Conservation (phyloP, 2,888 invertebrate species). For the Pollenia labialis region DNA sequence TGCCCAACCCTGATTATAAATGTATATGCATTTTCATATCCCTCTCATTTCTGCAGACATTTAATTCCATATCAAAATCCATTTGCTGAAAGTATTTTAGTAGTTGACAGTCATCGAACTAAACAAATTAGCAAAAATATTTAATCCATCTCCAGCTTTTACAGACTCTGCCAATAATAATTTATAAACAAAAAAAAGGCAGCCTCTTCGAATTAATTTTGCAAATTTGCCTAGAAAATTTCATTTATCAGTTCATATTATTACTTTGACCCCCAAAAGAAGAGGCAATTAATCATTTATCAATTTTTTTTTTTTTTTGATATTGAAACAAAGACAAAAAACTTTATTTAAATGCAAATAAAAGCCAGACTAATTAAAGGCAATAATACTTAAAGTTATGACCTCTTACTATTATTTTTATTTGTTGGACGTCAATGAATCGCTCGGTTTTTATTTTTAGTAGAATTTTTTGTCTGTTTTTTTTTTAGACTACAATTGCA, state of each 20-base stretch:
- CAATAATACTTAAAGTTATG: conserved; percentile 52
- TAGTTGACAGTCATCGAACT: not conserved
- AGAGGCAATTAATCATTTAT: not conserved
- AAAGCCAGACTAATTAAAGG: conserved; percentile 59
- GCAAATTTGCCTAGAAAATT: not conserved
- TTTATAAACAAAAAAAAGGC: conserved; percentile 1
- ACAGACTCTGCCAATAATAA: not conserved
- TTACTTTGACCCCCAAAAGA: not conserved
- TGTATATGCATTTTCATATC: too few relatives aligned
- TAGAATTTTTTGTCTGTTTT: conserved; percentile 3
- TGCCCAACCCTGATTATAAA: too few relatives aligned
- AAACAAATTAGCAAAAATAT: not conserved
- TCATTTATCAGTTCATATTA: not conserved
- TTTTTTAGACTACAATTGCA: not conserved
- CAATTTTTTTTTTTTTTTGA: not conserved
- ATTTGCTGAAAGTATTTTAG: too few relatives aligned
- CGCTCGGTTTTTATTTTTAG: too few relatives aligned
- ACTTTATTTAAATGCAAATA: not conserved
- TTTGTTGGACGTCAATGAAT: not conserved
- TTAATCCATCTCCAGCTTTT: not conserved
- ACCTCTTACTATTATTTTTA: conserved; percentile 28
- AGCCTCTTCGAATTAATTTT: conserved; percentile 2
- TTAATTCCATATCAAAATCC: too few relatives aligned
- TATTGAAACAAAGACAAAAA: conserved; percentile 15
- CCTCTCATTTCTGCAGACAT: too few relatives aligned